A percentile compares a stretch with the other conserved stretches of the same genome.
phyloP scores from a whole-genome alignment of 2,888 invertebrate genomes.

The Rotaria macrura region DNA sequence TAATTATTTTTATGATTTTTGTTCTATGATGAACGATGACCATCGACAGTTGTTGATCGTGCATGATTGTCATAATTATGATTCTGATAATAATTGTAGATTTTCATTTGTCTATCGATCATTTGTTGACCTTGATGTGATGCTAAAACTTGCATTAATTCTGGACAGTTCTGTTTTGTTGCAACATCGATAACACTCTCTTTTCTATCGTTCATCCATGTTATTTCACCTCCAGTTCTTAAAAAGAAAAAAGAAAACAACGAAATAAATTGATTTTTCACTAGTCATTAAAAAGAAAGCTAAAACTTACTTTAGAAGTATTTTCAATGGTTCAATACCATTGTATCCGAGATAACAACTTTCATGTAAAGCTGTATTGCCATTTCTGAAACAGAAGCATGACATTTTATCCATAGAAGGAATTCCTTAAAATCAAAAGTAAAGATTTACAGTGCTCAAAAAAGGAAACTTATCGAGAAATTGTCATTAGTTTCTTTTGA shows the following conservation, averaged over 20 bases:
- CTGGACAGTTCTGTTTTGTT: neutral
- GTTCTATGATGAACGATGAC: conserved; percentile 6
- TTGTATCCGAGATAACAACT: neutral
- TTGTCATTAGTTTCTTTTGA: neutral
- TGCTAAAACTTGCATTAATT: neutral
- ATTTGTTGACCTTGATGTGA: conserved; percentile 10
- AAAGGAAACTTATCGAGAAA: neutral
- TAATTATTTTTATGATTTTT: neutral
- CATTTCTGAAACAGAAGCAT: too few species aligned
- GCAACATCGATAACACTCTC: neutral
- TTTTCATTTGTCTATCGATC: conserved; percentile 12
- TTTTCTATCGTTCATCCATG: neutral
- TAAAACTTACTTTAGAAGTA: neutral
- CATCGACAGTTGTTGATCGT: neutral
- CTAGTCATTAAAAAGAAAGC: neutral
- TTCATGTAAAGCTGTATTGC: conserved; percentile 15
- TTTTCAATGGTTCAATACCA: conserved; percentile 14
- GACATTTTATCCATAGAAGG: too few species aligned
- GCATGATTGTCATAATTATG: neutral
- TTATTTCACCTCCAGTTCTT: neutral
- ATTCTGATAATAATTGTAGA: neutral
- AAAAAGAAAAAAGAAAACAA: neutral
- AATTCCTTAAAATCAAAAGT: too few species aligned
- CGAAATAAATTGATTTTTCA: neutral
- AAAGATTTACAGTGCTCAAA: too few species aligned